A percentile compares a stretch with the other conserved stretches of the same genome.
Conservation (phyloP, 2,113 vertebrate species). For the Dipodomys spectabilis region DNA sequence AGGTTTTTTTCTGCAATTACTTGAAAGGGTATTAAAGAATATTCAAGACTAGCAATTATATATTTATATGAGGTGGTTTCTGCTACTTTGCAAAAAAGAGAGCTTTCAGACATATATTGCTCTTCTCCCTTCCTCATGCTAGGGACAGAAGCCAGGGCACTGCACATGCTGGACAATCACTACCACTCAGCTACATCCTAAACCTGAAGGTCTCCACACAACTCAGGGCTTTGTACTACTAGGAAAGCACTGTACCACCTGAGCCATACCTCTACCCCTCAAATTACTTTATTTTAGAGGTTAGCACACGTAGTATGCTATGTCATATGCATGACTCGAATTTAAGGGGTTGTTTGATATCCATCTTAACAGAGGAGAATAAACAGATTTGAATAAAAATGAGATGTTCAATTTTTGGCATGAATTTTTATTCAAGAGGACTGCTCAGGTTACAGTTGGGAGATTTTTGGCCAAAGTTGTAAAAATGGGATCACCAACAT, state of each 20-base stretch:
- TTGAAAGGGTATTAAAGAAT: slow-evolving; percentile 37
- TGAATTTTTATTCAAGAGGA: background rate
- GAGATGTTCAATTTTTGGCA: background rate
- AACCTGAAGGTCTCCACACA: background rate
- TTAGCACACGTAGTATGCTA: background rate
- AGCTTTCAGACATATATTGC: background rate
- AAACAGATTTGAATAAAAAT: slow-evolving; percentile 1
- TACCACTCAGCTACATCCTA: background rate
- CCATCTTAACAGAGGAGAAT: background rate
- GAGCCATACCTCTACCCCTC: too few species aligned
- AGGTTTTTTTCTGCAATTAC: background rate
- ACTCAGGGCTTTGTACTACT: too few species aligned
- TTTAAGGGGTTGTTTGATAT: slow-evolving; percentile 29
- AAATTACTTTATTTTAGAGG: background rate
- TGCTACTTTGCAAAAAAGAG: slow-evolving; percentile 38
- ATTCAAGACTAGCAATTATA: slow-evolving; percentile 23
- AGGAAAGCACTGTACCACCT: too few species aligned
- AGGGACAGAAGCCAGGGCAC: background rate
- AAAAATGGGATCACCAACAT: slow-evolving; percentile 12
- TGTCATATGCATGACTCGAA: background rate
- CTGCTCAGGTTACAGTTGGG: background rate
- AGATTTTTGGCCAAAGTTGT: background rate
- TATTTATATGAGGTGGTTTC: slow-evolving; percentile 37
- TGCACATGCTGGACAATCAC: background rate
- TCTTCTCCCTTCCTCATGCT: background rate